These are phyloP conservation scores for Rallus limicola DNA, from an alignment of 2,113 vertebrate species.

Conservation along the genomic window DNA sequence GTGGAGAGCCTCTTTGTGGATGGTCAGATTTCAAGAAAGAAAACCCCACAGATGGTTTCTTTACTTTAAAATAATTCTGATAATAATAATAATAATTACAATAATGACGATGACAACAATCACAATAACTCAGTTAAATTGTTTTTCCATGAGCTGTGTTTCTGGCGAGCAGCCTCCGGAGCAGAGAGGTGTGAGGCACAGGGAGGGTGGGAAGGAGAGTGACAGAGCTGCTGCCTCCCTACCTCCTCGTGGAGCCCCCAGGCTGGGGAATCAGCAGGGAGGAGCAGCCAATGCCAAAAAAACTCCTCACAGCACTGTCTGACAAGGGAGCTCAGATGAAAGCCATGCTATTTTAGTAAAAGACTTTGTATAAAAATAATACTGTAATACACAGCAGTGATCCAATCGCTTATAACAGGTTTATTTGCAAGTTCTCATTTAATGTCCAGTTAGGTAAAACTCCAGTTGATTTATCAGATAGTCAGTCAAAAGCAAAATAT, in stretches of 20 bases:
- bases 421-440: constrained; percentile 12
- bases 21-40: neutral
- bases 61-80: neutral
- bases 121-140: neutral
- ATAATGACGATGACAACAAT: no score
- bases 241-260: neutral
- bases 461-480: constrained; percentile 25
- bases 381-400: neutral
- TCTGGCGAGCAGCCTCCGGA: neutral
- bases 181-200: neutral
- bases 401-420: constrained; percentile 1
- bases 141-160: neutral
- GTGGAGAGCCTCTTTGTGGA: neutral
- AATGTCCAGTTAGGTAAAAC: constrained; percentile 17
- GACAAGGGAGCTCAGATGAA: constrained; percentile 12
- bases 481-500: constrained; percentile 33
- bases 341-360: constrained; percentile 24
- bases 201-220: neutral
- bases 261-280: neutral
- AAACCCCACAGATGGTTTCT: neutral
- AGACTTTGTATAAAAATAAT: constrained; percentile 36
- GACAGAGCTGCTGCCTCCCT: neutral
- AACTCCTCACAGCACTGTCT: neutral
- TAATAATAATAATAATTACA: neutral
- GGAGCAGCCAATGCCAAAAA: constrained; percentile 5